Base-by-base conservation (phyloP, 64 coral and sea anemone species). In the Astreopora myriophthalma region DNA sequence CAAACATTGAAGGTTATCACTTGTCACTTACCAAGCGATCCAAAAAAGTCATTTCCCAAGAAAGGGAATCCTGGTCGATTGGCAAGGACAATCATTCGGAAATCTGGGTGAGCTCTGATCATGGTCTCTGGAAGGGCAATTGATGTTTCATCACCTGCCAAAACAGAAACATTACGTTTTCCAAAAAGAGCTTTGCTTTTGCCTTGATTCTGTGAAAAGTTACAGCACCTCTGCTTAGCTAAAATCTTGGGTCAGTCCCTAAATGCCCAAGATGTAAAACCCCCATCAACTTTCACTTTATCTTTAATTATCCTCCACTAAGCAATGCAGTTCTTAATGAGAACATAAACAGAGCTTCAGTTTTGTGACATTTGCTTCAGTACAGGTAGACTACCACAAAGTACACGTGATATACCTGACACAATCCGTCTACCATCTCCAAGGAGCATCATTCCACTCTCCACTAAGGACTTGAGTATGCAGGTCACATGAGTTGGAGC, bases 31-130 rank as follows among this genome's bases (percentile, higher is more conserved):
- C 97, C 97, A 25, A 99, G 77, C 1, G 97, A 88, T 80, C 93
- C 94, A 85, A 99, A 99, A 51, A 99, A 99, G 44, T 99, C 97
- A 31, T 99, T 99, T 75, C 97, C 97, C 5, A 99, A 77, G 81
- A 99, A 99, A 11, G 97, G 97, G 76, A 99, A 99, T 8, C 97
- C 97, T 23, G 97, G 97, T 68, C 97, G 89, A 85, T 99, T 99
- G 26, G 97, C 97, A 24, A 99, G 51, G 29, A 96, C 97, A 26
- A 99, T 96, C 90, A 99, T 95, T 23, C 94, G 40, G 64, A 99
- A 99, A n/a, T 99, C 94, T 48, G 69, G 61, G 22, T 99, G 97
- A 81, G 80, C 91, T 79, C 87, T 79, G 60, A 99, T 96, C 23
- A 80, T 94, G 72, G 96, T 89, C 8, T 79, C 73, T n/a, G n/a